Conservation (phyloP, 2,888 invertebrate species). For the Nyleta sp. region DNA sequence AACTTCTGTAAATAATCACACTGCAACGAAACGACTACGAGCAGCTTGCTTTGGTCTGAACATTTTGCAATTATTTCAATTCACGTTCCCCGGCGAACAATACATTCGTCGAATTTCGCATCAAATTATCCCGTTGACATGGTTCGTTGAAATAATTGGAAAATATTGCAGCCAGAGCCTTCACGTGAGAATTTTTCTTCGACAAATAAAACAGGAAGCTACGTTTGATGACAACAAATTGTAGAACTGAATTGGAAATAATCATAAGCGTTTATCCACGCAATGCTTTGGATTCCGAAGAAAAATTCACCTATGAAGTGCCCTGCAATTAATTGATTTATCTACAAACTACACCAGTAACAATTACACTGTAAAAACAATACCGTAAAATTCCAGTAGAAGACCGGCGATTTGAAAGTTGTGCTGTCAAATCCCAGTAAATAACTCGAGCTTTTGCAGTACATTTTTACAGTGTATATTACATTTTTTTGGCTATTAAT, state of each 20-base stretch:
- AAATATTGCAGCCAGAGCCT: conserved; percentile 32
- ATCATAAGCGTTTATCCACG: neutral
- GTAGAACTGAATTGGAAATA: neutral
- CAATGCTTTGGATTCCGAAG: neutral
- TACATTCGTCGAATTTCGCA: too few relatives aligned
- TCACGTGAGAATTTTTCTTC: conserved; percentile 19
- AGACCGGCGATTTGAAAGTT: too few relatives aligned
- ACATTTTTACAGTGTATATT: too few relatives aligned
- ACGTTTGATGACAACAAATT: neutral
- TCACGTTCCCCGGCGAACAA: neutral
- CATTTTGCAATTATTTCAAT: conserved; percentile 15
- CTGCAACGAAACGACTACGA: neutral
- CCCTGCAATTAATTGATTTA: too few relatives aligned
- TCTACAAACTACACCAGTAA: too few relatives aligned
- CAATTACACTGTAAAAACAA: too few relatives aligned
- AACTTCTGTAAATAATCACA: conserved; percentile 24
- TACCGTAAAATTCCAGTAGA: too few relatives aligned
- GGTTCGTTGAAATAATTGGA: conserved; percentile 3
- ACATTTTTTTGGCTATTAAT: too few relatives aligned
- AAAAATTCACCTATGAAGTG: conserved; percentile 20
- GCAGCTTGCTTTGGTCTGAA: conserved; percentile 3
- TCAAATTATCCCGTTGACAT: too few relatives aligned
- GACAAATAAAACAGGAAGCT: neutral
- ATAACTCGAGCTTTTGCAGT: too few relatives aligned
- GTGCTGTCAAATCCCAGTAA: too few relatives aligned